Evolutionary conservation across 2,888 invertebrate genomes (phyloP).

Genomic region (Sclerodermus sp.): DNA sequence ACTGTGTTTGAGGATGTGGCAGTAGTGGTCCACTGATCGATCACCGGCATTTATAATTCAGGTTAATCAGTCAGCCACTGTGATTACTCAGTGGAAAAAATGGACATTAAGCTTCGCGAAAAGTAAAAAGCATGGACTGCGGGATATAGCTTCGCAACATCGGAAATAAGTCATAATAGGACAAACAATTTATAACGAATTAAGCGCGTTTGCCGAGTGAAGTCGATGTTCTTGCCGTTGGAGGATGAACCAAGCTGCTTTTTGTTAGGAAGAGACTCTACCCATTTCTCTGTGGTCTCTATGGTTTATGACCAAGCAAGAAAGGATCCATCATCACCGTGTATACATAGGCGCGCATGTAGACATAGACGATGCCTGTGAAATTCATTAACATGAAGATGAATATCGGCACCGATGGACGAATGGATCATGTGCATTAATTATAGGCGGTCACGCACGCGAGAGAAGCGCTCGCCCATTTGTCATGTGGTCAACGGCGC

Average conservation of each 20-base stretch:
- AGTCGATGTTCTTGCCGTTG: too few species aligned
- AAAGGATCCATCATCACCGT: slow-evolving; percentile 3
- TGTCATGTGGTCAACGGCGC: slow-evolving; percentile 26
- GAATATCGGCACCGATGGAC: slow-evolving; percentile 22
- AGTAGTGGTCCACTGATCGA: too few species aligned
- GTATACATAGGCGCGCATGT: slow-evolving; percentile 4
- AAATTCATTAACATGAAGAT: slow-evolving; percentile 21
- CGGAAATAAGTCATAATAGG: background rate
- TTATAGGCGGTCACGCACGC: slow-evolving; percentile 22
- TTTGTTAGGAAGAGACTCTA: too few species aligned
- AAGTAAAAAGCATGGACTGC: background rate
- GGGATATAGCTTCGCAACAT: background rate
- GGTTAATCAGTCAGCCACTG: too few species aligned
- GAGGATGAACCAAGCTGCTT: too few species aligned
- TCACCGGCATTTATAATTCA: slow-evolving; percentile 6
- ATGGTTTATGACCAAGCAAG: background rate
- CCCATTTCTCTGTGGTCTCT: background rate
- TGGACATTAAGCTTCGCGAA: too few species aligned
- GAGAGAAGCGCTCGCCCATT: slow-evolving; percentile 12
- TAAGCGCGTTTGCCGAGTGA: background rate
- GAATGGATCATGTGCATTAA: slow-evolving; percentile 23
- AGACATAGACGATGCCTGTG: slow-evolving; percentile 16
- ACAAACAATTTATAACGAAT: slow-evolving; percentile 7
- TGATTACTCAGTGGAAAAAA: too few species aligned
- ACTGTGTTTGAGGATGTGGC: too few species aligned